Percentiles rank a stretch among this genome's conserved stretches.
Conservation (phyloP, 1,140 invertebrate genomes). For the Caenorhabditis elegans region WBcel235 BX284605.5:5862501-5863000, state of each 20-base stretch:
- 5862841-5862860: constrained; percentile 14
- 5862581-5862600: background rate
- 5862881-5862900: background rate
- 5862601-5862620: background rate
- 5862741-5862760: background rate
- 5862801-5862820: background rate
- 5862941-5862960: constrained; percentile 1
- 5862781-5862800: background rate
- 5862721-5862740: constrained; percentile 20
- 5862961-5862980: constrained; percentile 16
- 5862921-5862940: background rate
- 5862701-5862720: background rate
- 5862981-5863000: background rate
- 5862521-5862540: background rate
- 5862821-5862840: background rate
- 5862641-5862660: constrained; percentile 5
- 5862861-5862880: background rate
- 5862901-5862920: background rate
- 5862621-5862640: background rate
- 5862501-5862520: no score
- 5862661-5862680: constrained; percentile 25
- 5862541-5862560: background rate
- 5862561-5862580: background rate
- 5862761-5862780: background rate
- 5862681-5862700: background rate